phyloP scores from a whole-genome alignment of 2,113 vertebrate genomes.

The Sus scrofa region T2T-Sscrofa CM000826.6:153438001-153438500 shows the following conservation, averaged over 20 bases:
- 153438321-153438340: background rate
- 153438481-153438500: rapidly evolving
- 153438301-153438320: rapidly evolving
- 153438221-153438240: too few species aligned
- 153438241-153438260: background rate
- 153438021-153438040: rapidly evolving
- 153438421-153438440: rapidly evolving
- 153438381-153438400: background rate
- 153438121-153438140: background rate
- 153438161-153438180: background rate
- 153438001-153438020: rapidly evolving
- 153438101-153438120: background rate
- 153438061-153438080: rapidly evolving
- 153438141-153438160: too few species aligned
- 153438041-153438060: rapidly evolving
- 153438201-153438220: background rate
- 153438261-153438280: rapidly evolving
- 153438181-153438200: background rate
- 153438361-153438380: rapidly evolving
- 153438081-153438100: rapidly evolving
- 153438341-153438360: background rate
- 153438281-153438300: rapidly evolving
- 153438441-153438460: rapidly evolving
- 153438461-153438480: too few species aligned
- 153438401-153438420: rapidly evolving